Conservation (phyloP, 92 coral and sea anemone species). For the Ricordea florida region DNA sequence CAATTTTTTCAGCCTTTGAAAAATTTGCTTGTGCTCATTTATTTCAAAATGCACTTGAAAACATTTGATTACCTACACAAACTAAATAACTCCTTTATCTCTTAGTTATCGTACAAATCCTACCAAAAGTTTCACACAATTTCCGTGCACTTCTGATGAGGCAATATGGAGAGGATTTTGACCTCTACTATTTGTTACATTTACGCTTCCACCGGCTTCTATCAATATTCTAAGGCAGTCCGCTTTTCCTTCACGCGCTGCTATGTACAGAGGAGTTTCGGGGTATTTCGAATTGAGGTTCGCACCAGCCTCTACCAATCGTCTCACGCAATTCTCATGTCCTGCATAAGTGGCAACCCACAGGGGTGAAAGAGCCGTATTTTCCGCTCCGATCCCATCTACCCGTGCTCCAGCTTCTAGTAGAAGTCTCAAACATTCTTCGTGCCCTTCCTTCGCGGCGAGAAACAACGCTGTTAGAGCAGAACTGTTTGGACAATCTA, state of each 20-base stretch:
- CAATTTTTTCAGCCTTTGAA: too few species aligned
- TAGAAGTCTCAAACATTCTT: constrained; percentile 64
- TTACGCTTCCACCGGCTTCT: constrained; percentile 71
- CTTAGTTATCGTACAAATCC: neutral
- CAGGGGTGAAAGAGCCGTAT: constrained; percentile 73
- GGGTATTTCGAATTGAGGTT: constrained; percentile 72
- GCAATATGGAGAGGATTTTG: constrained; percentile 81
- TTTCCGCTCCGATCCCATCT: constrained; percentile 75
- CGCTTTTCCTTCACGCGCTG: constrained; percentile 80
- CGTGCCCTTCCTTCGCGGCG: constrained; percentile 88
- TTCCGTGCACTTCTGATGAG: constrained; percentile 67
- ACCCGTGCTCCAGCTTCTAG: constrained; percentile 84
- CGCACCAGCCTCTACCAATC: constrained; percentile 75
- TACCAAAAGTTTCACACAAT: constrained; percentile 71
- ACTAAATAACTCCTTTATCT: neutral
- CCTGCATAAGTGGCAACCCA: constrained; percentile 92
- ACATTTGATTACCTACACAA: too few species aligned
- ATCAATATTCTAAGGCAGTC: constrained; percentile 72
- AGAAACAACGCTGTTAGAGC: constrained; percentile 81
- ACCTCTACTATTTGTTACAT: constrained; percentile 59
- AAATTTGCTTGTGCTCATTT: too few species aligned
- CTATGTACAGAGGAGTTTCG: constrained; percentile 74
- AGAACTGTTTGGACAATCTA: constrained; percentile 76
- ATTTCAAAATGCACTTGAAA: too few species aligned
- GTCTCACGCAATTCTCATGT: constrained; percentile 66